phyloP scores from a whole-genome alignment of 1,140 invertebrate genomes.

The Laodelphax striatellus region DNA sequence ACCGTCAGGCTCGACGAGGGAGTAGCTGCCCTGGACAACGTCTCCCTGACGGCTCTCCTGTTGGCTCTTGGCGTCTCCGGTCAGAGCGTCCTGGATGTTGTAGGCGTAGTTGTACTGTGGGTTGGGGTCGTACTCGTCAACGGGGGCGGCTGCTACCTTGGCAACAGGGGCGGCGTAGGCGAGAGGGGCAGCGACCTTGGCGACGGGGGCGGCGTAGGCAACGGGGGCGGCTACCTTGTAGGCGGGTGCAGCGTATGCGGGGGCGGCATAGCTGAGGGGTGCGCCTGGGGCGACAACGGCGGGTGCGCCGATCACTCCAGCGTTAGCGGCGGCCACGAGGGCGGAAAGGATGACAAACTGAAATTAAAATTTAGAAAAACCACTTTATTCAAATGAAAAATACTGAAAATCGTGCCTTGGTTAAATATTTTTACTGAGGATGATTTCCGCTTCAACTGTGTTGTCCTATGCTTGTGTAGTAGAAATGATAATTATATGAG shows the following conservation, averaged over 20 bases:
- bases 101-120: not conserved
- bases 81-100: not conserved
- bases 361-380: no score
- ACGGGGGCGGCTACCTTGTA: constrained; percentile 11
- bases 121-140: not conserved
- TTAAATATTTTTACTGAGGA: no score
- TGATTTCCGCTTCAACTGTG: no score
- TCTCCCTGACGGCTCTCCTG: not conserved
- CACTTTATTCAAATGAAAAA: no score
- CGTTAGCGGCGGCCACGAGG: constrained; percentile 24
- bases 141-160: not conserved
- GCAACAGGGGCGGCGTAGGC: not conserved
- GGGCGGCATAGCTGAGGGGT: constrained; percentile 14
- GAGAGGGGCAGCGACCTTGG: constrained; percentile 33
- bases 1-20: not conserved
- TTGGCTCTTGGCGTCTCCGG: not conserved
- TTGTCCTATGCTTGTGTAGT: no score
- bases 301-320: constrained; percentile 22
- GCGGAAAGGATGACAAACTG: constrained; percentile 28
- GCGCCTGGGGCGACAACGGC: constrained; percentile 19
- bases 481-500: no score
- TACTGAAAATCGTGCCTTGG: no score
- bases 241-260: constrained; percentile 10
- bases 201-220: constrained; percentile 21
- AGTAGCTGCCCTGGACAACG: not conserved